Base-by-base conservation (phyloP, 2,888 invertebrate species). In the Chrysopilus asiliformis region DNA sequence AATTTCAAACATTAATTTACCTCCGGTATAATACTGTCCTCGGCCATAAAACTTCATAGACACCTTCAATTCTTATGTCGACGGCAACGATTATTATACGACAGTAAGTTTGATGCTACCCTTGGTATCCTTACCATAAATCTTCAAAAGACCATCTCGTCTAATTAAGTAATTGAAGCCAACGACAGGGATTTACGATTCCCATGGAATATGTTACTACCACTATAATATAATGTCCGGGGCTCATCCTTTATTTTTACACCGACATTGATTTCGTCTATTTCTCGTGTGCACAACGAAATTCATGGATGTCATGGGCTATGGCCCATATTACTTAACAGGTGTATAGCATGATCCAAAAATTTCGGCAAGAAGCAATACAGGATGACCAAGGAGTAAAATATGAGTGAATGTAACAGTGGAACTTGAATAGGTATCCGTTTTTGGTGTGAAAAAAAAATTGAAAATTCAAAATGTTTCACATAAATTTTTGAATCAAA, bases 81-180 rank as follows among this genome's bases (percentile, higher is more conserved):
- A n/a, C n/a, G n/a, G n/a, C n/a, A n/a, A n/a, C n/a, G n/a, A n/a
- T n/a, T n/a, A n/a, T n/a, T n/a, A n/a, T n/a, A n/a, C n/a, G n/a
- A n/a, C n/a, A n/a, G n/a, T n/a, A n/a, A n/a, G n/a, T n/a, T n/a
- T n/a, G n/a, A n/a, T n/a, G n/a, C n/a, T n/a, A n/a, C n/a, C n/a
- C n/a, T n/a, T n/a, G n/a, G n/a, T n/a, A n/a, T n/a, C n/a, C 45
- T 24, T 22, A 17, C 35, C 30, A 35, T 35, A 35, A 35, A 35
- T 35, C 35, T 35, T 30, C 35, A 15, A 48, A 52, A 50, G 51
- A 48, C 52, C 50, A 53, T 53, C 51, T 52, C 48, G 52, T 48
- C 52, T 53, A 54, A 54, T 54, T 54, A 54, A 53, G 53, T 52
- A 53, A 54, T 54, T 52, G 53, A 51, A 52, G 50, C 47, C 48